Conservation (phyloP, 2,888 invertebrate species). For the Eumerus sabulonum region DNA sequence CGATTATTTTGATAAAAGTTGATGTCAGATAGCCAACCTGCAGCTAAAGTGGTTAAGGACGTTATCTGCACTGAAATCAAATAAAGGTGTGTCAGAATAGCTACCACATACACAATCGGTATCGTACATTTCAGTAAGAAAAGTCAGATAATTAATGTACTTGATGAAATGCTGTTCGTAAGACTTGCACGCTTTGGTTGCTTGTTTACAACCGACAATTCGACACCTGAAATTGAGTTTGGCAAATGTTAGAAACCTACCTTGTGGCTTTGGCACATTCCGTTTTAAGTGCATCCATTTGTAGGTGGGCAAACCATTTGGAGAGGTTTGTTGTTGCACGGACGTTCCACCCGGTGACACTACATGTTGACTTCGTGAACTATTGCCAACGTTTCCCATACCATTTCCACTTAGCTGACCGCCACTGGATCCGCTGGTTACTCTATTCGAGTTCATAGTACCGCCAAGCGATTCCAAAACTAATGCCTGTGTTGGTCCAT, state of each 20-base stretch:
- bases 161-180: too few species aligned
- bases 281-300: constrained; percentile 99
- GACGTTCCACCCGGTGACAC: constrained; percentile 77
- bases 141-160: too few species aligned
- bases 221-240: too few species aligned
- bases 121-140: background rate
- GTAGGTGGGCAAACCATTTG: constrained; percentile 87
- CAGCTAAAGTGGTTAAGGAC: too few species aligned
- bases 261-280: constrained; percentile 95
- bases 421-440: background rate
- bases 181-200: too few species aligned
- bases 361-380: constrained; percentile 74
- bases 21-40: too few species aligned
- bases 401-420: constrained; percentile 47
- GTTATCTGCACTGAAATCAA: too few species aligned
- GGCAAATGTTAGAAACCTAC: constrained; percentile 80
- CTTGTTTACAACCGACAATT: too few species aligned
- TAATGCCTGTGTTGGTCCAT: constrained; percentile 46
- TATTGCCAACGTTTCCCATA: constrained; percentile 69
- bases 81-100: too few species aligned
- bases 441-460: constrained; percentile 43
- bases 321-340: constrained; percentile 76
- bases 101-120: background rate
- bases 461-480: constrained; percentile 58
- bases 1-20: too few species aligned